These are phyloP conservation scores for Theristicus caerulescens DNA, from an alignment of 2,113 vertebrate species.

Conservation along the genomic window DNA sequence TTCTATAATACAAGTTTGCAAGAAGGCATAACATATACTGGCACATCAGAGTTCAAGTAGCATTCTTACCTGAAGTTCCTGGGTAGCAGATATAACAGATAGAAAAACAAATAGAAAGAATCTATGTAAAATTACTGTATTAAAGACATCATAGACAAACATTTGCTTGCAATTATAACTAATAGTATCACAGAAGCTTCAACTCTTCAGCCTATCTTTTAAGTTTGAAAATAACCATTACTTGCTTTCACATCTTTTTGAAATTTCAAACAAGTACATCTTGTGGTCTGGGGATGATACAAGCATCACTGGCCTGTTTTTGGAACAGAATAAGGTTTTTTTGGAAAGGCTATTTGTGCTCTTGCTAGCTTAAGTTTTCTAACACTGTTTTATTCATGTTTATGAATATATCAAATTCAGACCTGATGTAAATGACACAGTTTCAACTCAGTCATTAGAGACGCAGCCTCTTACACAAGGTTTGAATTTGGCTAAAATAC, in stretches of 20 bases:
- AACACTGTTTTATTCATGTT: neutral
- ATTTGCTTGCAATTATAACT: constrained; percentile 50
- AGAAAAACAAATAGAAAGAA: constrained; percentile 85
- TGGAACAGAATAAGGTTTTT: neutral
- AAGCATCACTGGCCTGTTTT: neutral
- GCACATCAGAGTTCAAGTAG: constrained; percentile 66
- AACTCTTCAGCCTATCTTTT: neutral
- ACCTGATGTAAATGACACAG: neutral
- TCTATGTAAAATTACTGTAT: constrained; percentile 78
- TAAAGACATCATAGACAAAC: constrained; percentile 50
- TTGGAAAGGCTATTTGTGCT: neutral
- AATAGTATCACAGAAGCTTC: constrained; percentile 6
- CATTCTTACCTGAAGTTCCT: constrained; percentile 96
- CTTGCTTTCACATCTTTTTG: neutral
- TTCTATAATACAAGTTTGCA: constrained; percentile 61
- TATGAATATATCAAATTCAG: neutral
- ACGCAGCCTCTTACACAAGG: neutral
- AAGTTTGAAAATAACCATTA: neutral
- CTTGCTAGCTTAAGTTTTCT: neutral
- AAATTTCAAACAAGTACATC: neutral
- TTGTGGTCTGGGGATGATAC: neutral
- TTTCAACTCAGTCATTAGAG: neutral
- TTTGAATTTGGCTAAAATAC: neutral
- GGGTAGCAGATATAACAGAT: constrained; percentile 83
- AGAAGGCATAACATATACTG: constrained; percentile 60